phyloP scores from a whole-genome alignment of 2,797 vertebrate genomes.

The Tokudaia tokunoshimensis region DNA sequence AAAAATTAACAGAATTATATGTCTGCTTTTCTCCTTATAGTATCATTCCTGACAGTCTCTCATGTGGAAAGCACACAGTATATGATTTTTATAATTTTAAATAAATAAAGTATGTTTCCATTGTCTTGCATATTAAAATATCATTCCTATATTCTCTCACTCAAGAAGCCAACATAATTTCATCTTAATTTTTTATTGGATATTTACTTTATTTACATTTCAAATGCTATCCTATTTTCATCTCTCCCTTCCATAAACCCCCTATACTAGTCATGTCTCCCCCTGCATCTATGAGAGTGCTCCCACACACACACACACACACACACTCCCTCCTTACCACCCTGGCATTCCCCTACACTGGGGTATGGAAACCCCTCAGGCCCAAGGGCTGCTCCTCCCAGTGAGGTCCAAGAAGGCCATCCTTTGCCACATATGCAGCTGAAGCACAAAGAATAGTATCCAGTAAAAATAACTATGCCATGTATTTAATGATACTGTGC shows the following conservation, averaged over 20 bases:
- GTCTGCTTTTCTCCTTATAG: neutral
- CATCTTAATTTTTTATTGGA: neutral
- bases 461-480: neutral
- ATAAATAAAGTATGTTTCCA: neutral
- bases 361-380: no score
- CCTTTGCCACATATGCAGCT: no score
- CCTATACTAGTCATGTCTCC: no score
- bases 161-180: neutral
- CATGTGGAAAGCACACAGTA: neutral
- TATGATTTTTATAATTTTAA: neutral
- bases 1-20: neutral
- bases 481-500: neutral
- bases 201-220: no score
- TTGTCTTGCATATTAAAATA: neutral
- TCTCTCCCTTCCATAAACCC: no score
- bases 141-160: neutral
- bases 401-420: no score
- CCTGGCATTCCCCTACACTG: no score
- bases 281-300: no score
- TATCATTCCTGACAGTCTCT: neutral
- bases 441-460: neutral
- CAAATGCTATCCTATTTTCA: no score
- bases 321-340: no score
- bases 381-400: no score
- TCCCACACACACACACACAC: no score